A percentile compares a stretch with the other conserved stretches of the same genome.
These are phyloP conservation scores for Semaprochilodus insignis DNA, from an alignment of 2,797 vertebrate genomes.

Conservation along the genomic window DNA sequence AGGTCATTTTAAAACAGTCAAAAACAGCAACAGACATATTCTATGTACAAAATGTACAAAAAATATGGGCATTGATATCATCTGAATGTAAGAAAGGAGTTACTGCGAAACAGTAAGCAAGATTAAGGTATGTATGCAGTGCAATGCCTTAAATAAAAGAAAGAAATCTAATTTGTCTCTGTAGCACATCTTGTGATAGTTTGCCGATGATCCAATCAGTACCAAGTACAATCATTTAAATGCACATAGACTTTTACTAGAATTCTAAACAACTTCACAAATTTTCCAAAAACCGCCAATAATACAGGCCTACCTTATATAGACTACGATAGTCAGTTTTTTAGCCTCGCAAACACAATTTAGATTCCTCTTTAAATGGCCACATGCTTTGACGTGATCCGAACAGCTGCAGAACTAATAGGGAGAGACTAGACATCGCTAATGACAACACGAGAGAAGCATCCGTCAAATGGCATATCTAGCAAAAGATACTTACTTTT, in stretches of 20 bases:
- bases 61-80: conserved; percentile 65
- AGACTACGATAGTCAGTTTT: conserved; percentile 18
- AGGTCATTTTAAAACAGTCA: conserved; percentile 65
- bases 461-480: conserved; percentile 41
- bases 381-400: conserved; percentile 21
- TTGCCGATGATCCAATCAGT: conserved; percentile 22
- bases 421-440: conserved; percentile 36
- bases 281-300: conserved; percentile 13
- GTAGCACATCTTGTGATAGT: not conserved
- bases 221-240: conserved; percentile 46
- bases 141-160: conserved; percentile 56
- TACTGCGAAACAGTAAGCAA: conserved; percentile 49
- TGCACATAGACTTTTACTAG: conserved; percentile 32
- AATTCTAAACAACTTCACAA: conserved; percentile 53
- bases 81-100: conserved; percentile 47
- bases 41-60: conserved; percentile 85
- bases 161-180: conserved; percentile 11
- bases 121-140: conserved; percentile 60
- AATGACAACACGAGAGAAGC: conserved; percentile 44
- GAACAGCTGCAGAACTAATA: conserved; percentile 21
- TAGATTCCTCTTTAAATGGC: conserved; percentile 14
- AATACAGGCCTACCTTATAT: conserved; percentile 30
- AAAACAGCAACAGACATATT: conserved; percentile 78
- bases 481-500: conserved; percentile 53
- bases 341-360: conserved; percentile 19